Base-by-base conservation (phyloP, 2,113 vertebrate genomes). In the Chionis minor region DNA sequence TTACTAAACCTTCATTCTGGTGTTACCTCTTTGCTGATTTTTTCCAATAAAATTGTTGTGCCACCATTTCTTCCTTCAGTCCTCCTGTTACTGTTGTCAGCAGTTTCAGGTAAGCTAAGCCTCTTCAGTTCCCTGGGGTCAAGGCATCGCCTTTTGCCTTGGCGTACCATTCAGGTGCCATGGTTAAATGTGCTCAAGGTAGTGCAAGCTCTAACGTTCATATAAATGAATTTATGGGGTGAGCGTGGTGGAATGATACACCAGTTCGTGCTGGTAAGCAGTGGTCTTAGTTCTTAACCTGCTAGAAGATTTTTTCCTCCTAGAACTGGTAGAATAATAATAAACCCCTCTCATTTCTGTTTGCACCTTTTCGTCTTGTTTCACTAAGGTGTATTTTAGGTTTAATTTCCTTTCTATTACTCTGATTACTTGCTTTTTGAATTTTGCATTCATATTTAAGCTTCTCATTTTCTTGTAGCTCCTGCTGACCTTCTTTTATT, bases 101-200 rank as follows among this genome's bases (percentile, higher is more conserved):
- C 27, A 14, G 33, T 62, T 51, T 51, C 49, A 51, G 49, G 24
- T 24, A 13, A 51, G 49, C 49, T 80, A 23, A 52, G 18, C 12
- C 20, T 38, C 40, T 73, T 38, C 35, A 22, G 14, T 22, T 47
- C 30, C 17, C 59, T 32, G n/a, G 44, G 23, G 38, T 5, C 7
- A 33, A 61, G 52, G 38, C 21, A n/a, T 22, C 23, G 28, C 61
- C 10, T 45, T 55, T 19, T 47, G 26, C 30, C 12, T 55, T 67
- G 58, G 45, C 8, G 20, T 7, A 61, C 14, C 0, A 1, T 44
- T 24, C 28, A 22, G 14, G n/a, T 42, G 58, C 20, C 1, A 0
- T 52, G 38, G 33, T 56, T 54, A 40, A 65, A 65, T 4, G 21
- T 47, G 52, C 35, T 65, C 14, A 45, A 72, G 51, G 66, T 44